These are phyloP conservation scores for Scaptomyza reducta DNA, from an alignment of 2,888 invertebrate species.

Conservation along the genomic window DNA sequence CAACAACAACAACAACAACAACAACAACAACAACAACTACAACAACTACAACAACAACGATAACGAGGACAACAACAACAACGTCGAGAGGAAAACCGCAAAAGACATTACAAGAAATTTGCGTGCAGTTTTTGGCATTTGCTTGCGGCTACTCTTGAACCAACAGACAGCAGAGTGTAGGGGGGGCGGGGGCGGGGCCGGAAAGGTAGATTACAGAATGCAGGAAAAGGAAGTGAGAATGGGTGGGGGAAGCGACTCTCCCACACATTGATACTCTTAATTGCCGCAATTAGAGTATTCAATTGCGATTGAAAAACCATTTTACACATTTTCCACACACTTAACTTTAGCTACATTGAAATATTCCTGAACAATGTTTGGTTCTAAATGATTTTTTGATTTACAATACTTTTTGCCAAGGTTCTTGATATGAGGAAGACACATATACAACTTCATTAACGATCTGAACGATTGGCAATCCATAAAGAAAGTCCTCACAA, in stretches of 20 bases:
- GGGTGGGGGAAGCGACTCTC: too few relatives aligned
- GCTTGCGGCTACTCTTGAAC: slow-evolving; percentile 33
- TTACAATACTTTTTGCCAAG: too few relatives aligned
- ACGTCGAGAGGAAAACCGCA: too few relatives aligned
- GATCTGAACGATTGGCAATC: too few relatives aligned
- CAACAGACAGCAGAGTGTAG: neutral
- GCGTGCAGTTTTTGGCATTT: slow-evolving; percentile 61
- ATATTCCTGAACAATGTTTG: too few relatives aligned
- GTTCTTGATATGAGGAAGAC: too few relatives aligned
- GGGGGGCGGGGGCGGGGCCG: neutral
- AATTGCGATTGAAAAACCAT: too few relatives aligned
- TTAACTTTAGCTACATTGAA: too few relatives aligned
- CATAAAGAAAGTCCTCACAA: neutral
- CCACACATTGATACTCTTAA: neutral
- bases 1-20: slow-evolving; percentile 7
- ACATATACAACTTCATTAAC: too few relatives aligned
- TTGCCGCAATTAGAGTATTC: neutral
- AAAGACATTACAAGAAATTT: slow-evolving; percentile 62
- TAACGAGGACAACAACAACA: slow-evolving; percentile 19
- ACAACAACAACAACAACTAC: slow-evolving; percentile 22
- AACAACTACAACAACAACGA: slow-evolving; percentile 31
- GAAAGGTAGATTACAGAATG: neutral
- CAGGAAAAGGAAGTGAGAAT: too few relatives aligned
- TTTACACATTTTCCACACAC: too few relatives aligned
- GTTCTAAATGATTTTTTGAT: too few relatives aligned